A percentile compares a stretch with the other conserved stretches of the same genome.
These are phyloP conservation scores for Apamea sordens DNA, from an alignment of 2,888 invertebrate genomes.

Conservation along the genomic window DNA sequence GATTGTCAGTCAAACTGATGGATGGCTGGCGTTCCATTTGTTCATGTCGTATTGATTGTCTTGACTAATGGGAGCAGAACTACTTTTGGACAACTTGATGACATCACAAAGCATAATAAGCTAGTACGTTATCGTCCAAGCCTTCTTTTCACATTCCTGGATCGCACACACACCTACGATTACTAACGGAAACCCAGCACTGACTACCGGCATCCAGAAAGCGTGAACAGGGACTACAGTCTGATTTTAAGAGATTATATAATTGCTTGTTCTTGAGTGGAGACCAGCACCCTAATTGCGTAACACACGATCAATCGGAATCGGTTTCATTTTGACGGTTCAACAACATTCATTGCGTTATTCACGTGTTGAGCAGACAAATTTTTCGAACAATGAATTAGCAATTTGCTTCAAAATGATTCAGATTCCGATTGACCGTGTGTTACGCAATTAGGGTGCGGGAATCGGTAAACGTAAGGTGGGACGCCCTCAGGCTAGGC, in stretches of 20 bases:
- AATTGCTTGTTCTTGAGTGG: neutral
- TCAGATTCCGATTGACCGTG: no score
- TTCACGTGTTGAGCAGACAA: no score
- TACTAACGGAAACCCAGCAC: neutral
- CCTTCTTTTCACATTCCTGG: neutral
- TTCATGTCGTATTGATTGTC: slow-evolving; percentile 20
- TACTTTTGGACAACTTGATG: slow-evolving; percentile 33
- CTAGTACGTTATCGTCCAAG: neutral
- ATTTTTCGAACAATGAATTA: no score
- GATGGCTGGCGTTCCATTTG: slow-evolving; percentile 38
- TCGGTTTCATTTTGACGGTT: no score
- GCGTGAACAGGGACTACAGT: neutral
- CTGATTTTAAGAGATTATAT: neutral
- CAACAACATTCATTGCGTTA: no score
- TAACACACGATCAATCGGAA: no score
- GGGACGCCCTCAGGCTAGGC: no score
- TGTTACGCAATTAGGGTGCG: no score
- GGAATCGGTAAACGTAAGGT: no score
- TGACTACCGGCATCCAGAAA: neutral
- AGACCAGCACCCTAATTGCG: no score
- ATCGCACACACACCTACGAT: neutral
- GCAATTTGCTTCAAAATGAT: no score
- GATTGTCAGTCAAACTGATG: slow-evolving; percentile 49
- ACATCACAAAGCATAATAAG: slow-evolving; percentile 6
- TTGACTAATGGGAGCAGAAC: slow-evolving; percentile 22